Evolutionary conservation across 2,797 vertebrate genomes (phyloP).

Genomic region (Mus minutoides): DNA sequence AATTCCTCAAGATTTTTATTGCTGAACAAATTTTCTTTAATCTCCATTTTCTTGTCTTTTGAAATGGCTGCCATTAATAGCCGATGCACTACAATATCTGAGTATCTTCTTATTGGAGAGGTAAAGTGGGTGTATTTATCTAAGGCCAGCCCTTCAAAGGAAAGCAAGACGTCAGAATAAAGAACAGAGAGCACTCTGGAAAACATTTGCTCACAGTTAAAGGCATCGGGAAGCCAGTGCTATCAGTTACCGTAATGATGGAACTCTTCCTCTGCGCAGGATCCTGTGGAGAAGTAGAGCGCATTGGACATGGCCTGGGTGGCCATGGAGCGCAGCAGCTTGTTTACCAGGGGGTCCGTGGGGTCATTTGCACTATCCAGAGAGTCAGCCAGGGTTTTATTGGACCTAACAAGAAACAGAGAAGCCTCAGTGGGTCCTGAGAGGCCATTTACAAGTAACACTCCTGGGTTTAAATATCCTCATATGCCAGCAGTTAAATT

Average conservation of each 20-base stretch:
- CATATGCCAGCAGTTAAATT: not conserved
- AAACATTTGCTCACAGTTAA: not conserved
- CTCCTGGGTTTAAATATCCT: not conserved
- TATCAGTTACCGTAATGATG: slow-evolving; percentile 92
- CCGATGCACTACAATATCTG: slow-evolving; percentile 95
- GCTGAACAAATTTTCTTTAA: slow-evolving; percentile 77
- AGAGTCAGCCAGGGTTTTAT: slow-evolving; percentile 95
- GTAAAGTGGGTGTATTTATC: slow-evolving; percentile 98
- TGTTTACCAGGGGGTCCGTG: slow-evolving; percentile 92
- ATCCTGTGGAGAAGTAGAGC: slow-evolving; percentile 94
- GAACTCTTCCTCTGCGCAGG: slow-evolving; percentile 90
- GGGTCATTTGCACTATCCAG: slow-evolving; percentile 93
- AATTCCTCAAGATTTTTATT: slow-evolving; percentile 93
- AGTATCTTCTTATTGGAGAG: slow-evolving; percentile 97
- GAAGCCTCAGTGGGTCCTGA: not conserved
- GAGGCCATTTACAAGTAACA: not conserved
- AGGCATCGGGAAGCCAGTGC: not conserved
- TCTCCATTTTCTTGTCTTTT: slow-evolving; percentile 80
- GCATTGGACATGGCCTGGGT: slow-evolving; percentile 97
- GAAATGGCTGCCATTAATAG: slow-evolving; percentile 90
- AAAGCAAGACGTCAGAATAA: not conserved
- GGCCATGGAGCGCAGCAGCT: slow-evolving; percentile 94
- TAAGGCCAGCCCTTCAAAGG: slow-evolving; percentile 92
- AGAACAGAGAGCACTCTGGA: not conserved
- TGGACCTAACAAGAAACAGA: slow-evolving; percentile 88